These are phyloP conservation scores for Salvelinus sp. DNA, from an alignment of 2,113 vertebrate species.

Conservation along the genomic window DNA sequence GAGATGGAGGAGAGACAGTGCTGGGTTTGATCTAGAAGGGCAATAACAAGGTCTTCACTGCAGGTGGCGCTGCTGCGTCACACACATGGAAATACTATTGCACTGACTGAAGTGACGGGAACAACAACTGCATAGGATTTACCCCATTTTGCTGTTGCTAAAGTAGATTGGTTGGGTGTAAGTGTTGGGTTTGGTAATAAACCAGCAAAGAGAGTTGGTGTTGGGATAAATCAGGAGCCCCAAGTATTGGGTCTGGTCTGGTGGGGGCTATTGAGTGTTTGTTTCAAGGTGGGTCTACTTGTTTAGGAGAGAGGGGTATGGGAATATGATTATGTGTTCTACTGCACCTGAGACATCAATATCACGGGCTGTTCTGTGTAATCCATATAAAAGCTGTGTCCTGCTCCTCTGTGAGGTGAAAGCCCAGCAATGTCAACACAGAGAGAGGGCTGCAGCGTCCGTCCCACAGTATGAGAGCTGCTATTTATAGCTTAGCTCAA, in stretches of 20 bases:
- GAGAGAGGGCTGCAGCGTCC: slow-evolving; percentile 20
- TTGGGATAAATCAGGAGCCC: slow-evolving; percentile 34
- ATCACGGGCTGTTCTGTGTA: slow-evolving; percentile 42
- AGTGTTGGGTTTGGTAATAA: not conserved
- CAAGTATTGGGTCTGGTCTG: slow-evolving; percentile 31
- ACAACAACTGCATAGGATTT: slow-evolving; percentile 62
- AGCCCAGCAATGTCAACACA: slow-evolving; percentile 43
- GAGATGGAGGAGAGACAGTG: slow-evolving; percentile 36
- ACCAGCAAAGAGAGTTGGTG: slow-evolving; percentile 13
- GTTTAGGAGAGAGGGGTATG: not conserved
- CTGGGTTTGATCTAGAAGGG: slow-evolving; percentile 30
- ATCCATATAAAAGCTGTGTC: slow-evolving; percentile 28
- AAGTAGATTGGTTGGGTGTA: slow-evolving; percentile 39
- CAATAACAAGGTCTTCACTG: slow-evolving; percentile 62
- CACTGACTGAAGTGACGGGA: slow-evolving; percentile 51
- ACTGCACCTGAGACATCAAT: slow-evolving; percentile 45
- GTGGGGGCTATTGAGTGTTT: not conserved
- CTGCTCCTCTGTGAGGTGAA: slow-evolving; percentile 27
- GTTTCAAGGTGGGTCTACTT: not conserved
- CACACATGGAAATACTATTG: slow-evolving; percentile 57
- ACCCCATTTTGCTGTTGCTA: slow-evolving; percentile 41
- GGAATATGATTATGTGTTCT: slow-evolving; percentile 7
- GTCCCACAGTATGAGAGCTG: not conserved
- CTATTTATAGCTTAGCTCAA: slow-evolving; percentile 37
- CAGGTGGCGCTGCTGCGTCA: slow-evolving; percentile 70